Evolutionary conservation across 2,888 invertebrate species (phyloP).

Genomic region (Papilio protenor): DNA sequence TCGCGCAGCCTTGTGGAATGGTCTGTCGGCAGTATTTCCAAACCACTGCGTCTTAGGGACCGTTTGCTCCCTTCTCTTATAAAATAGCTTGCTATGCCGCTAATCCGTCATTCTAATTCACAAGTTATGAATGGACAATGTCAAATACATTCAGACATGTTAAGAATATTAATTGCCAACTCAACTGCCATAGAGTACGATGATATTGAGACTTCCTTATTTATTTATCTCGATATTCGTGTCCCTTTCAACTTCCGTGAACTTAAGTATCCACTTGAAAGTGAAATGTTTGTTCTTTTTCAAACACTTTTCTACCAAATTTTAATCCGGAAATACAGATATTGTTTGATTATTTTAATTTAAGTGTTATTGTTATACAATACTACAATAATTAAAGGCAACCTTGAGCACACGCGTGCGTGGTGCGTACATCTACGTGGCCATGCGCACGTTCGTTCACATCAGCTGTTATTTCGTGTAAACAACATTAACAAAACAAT

Average conservation of each 20-base stretch:
- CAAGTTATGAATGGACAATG: background rate
- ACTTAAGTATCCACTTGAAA: background rate
- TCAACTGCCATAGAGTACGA: background rate
- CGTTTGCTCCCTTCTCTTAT: background rate
- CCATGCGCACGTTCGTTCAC: slow-evolving; percentile 15
- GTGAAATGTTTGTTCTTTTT: background rate
- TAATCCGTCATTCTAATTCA: background rate
- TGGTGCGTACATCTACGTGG: background rate
- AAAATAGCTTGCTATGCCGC: background rate
- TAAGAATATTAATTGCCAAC: background rate
- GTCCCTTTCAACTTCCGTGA: slow-evolving; percentile 3
- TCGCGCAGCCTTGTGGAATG: too few relatives aligned
- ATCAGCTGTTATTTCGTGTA: slow-evolving; percentile 28
- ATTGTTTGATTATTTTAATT: too few relatives aligned
- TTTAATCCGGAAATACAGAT: background rate
- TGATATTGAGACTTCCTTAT: slow-evolving; percentile 15
- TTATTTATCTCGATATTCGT: slow-evolving; percentile 9
- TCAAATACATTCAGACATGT: background rate
- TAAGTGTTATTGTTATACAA: background rate
- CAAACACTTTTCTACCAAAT: background rate
- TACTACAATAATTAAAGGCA: slow-evolving; percentile 7
- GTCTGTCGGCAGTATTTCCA: too few relatives aligned
- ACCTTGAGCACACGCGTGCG: slow-evolving; percentile 25
- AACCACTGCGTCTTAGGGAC: too few relatives aligned
- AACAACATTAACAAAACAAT: slow-evolving; percentile 26